Evolutionary conservation across 2,888 invertebrate genomes (phyloP), one percentile per base, ranked within the genome.

Genomic region (Leptogaster cylindrica): DNA sequence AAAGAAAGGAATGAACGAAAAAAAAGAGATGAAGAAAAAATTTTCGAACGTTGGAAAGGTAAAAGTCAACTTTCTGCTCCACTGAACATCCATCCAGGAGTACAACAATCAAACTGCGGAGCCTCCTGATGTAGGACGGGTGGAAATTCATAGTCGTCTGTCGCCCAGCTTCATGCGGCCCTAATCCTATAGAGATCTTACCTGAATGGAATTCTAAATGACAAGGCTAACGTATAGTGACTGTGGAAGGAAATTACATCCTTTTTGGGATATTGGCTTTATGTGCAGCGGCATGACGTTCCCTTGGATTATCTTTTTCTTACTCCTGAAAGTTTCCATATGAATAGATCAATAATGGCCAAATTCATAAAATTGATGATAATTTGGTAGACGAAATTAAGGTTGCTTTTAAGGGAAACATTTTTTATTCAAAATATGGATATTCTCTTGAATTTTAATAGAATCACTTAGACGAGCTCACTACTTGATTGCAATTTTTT

Each of bases 301-400:
- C 31, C 55, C n/a, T 1, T 20, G 55, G 55, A 55, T 55, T 55
- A 55, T 55, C 55, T 36, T 39, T 55, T 41, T 39, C 33, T 33
- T 33, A 36, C 50, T 55, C 20, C 36, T 31, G n/a, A 23, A 55
- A 55, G 20, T 39, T 55, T 55, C 23, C 36, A 36, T 55, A 36
- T 20, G 36, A 28, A 46, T 63, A 46, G 33, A 64, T 64, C 63
- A 48, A 64, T 64, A 48, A 64, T 31, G 48, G 18, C 6, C 33
- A 48, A 64, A 64, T 31, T 48, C 23, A 63, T 64, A 48, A 64
- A 64, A 64, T 48, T 64, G 46, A 64, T 48, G 48, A 20, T 48
- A 48, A 64, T 48, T 46, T 64, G 2, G n/a, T 3, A 16, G 36
- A 31, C 55, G 14, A 55, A 55, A 55, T 55, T 36, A 55, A 55